Base-by-base conservation (phyloP, 2,888 invertebrate genomes). In the Drosophila meridionalis region DNA sequence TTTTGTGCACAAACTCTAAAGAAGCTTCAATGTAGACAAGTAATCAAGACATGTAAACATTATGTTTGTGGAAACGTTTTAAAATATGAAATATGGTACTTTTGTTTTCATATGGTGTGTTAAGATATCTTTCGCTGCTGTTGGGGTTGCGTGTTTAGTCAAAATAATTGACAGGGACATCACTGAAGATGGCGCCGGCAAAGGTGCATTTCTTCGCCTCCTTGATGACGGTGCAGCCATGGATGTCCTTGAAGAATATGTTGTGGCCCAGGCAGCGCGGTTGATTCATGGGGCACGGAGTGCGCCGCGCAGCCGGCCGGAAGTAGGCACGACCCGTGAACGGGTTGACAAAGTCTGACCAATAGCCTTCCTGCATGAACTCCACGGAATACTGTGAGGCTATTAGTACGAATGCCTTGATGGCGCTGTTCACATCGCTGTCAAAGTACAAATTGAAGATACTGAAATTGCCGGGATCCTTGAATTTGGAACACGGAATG, bases 301-400 rank as follows among this genome's bases (percentile, higher is more conserved):
- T 40, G 4, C 48, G 32, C 0, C 61, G 38, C 7, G 26, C 5
- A 2, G 58, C 52, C 1, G 74, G 55, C 4, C 57, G 62, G 26
- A 82, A 87, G 30, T 80, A 78, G 6, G 80, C 83, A 1, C 84
- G 78, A 0, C 89, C 90, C 12, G 84, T 89, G 9, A 78, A 70
- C 0, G 90, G 89, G 52, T 90, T 89, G 3, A 87, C 30, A 57
- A 87, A 87, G 47, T 87, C 89, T 7, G 86, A 67, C 87, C 87
- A 87, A 42, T 73, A 88, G 11, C 83, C 81, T 5, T 69, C 56
- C 5, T 71, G 34, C 53, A 79, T 53, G 3, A 83, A 67, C 4
- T 71, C 66, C 1, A 57, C 9, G 0, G 76, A 70, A 47, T 77
- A 73, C 14, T 70, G 56, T 0, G 68, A 53, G 6, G 86, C 88